phyloP scores from a whole-genome alignment of 2,113 vertebrate species.

The Passerina amoena region DNA sequence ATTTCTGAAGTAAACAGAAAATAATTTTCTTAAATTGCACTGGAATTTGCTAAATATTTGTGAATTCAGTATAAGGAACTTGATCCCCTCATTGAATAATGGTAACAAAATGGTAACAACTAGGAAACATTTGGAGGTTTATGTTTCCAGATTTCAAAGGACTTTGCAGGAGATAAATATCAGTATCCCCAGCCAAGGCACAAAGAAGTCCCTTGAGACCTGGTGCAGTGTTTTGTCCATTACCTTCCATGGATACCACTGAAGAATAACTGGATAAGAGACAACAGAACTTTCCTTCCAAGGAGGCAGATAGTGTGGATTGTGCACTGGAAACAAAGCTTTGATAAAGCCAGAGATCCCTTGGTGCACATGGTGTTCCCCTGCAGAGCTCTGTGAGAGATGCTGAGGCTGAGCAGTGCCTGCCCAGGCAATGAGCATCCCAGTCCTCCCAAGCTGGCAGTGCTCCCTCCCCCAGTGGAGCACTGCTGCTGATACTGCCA shows the following conservation, averaged over 20 bases:
- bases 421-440: background rate
- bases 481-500: background rate
- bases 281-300: background rate
- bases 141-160: background rate
- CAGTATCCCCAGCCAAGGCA: background rate
- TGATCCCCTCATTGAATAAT: background rate
- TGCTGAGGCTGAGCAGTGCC: fast-evolving
- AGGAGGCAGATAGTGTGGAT: background rate
- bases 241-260: background rate
- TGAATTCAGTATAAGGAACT: background rate
- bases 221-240: background rate
- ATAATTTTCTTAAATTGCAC: background rate
- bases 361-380: fast-evolving
- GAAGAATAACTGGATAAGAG: background rate
- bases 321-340: background rate
- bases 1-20: background rate
- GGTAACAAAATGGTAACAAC: background rate
- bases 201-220: background rate
- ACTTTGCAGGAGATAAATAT: background rate
- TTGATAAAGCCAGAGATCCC: background rate
- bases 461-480: background rate
- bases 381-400: background rate
- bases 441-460: background rate
- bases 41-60: background rate
- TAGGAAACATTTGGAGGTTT: background rate